A percentile compares a stretch with the other conserved stretches of the same genome.
Evolutionary conservation across 1,140 invertebrate species (phyloP).

Genomic region (Drosophila chauvacae): DNA sequence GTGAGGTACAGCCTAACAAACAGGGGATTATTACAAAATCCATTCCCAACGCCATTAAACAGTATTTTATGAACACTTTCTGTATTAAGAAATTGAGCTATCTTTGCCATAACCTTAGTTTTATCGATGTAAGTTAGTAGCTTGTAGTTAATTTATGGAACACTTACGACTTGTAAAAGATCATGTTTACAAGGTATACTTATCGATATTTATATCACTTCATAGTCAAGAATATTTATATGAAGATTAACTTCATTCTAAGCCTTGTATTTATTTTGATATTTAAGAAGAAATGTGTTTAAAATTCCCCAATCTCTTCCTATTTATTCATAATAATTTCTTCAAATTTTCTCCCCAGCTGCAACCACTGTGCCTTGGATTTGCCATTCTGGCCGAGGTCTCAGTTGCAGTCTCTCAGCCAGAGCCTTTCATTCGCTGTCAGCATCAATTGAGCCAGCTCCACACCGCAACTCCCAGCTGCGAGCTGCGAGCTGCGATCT

Average conservation of each 20-base stretch:
- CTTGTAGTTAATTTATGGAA: neutral
- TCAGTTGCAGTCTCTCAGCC: slow-evolving; percentile 49
- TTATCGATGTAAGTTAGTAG: slow-evolving; percentile 2
- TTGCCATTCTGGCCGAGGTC: slow-evolving; percentile 27
- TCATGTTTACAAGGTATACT: neutral
- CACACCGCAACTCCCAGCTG: slow-evolving; percentile 38
- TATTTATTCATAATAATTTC: neutral
- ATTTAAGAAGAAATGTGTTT: neutral
- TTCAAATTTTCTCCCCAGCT: neutral
- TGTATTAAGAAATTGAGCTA: neutral
- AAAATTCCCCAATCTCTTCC: neutral
- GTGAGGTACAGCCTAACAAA: slow-evolving; percentile 10
- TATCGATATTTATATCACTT: neutral
- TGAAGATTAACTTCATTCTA: neutral
- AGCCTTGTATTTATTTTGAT: neutral
- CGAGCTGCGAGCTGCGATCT: neutral
- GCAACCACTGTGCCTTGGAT: slow-evolving; percentile 23
- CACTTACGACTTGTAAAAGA: neutral
- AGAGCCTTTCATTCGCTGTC: slow-evolving; percentile 80
- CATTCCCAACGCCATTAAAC: slow-evolving; percentile 26
- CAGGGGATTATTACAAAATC: slow-evolving; percentile 8
- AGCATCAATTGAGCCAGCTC: slow-evolving; percentile 78
- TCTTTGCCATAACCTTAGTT: slow-evolving; percentile 1
- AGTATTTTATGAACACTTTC: slow-evolving; percentile 11
- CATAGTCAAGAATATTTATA: neutral